Base-by-base conservation (phyloP, 2,797 vertebrate genomes). In the Balearica regulorum region DNA sequence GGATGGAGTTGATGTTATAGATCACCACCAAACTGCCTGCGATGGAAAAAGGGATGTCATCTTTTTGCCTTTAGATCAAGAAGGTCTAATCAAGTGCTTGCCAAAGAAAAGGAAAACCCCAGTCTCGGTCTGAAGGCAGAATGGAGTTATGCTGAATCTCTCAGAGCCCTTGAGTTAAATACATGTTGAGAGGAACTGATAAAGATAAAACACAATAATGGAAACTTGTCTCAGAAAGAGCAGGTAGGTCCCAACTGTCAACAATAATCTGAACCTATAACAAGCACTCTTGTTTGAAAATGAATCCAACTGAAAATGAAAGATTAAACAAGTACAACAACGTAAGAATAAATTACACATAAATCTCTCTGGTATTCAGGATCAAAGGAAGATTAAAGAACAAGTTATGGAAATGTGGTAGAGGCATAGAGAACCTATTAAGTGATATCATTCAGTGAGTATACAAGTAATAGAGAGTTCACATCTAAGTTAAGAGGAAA, bases 321-420 rank as follows among this genome's bases (percentile, higher is more conserved):
- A 97, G 96, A 97, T 97, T 96, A 97, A 97, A 97, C 93, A 96
- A 96, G 94, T 96, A 95, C 92, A 95, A 95, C 94, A 96, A 94
- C 71, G 48, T 91, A 95, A 91, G 96, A 95, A 97, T 97, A 97
- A 96, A 97, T 97, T 97, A 97, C 93, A 95, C 89, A 89, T 95
- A 96, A 97, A 95, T 97, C 95, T 96, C 96, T 84, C 92, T 96
- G 80, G 94, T 96, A 93, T 94, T 96, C 84, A 81, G 94, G 96
- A 97, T 97, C 96, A 97, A 97, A 97, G 96, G 94, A 87, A 96
- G 96, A 97, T 97, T 97, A 96, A 97, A 97, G 96, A 92, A 96
- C 96, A 83, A 96, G 95, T 88, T 94, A 96, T 96, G 95, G 89
- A 94, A 96, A 97, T 97, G 94, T 80, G 82, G 90, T 89, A 92